Conservation (phyloP, 2,888 invertebrate genomes). For the Boloria euphrosyne region DNA sequence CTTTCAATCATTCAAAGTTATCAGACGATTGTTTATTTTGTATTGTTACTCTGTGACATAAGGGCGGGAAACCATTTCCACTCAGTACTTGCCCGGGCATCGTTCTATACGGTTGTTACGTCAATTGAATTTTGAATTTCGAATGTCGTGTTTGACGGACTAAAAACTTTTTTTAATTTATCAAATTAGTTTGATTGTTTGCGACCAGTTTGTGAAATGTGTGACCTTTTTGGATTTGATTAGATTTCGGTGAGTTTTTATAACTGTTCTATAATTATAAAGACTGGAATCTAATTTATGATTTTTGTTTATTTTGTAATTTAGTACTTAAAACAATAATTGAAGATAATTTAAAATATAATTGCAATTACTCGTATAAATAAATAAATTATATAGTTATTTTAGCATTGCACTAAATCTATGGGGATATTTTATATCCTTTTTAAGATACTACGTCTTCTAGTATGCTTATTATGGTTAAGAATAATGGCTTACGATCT, state of each 20-base stretch:
- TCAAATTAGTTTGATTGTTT: conserved; percentile 13
- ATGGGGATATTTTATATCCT: too few species aligned
- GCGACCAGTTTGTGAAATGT: conserved; percentile 16
- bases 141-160: conserved; percentile 42
- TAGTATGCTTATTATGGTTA: too few species aligned
- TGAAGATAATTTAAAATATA: too few species aligned
- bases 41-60: conserved; percentile 53
- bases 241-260: conserved; percentile 10
- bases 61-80: conserved; percentile 65
- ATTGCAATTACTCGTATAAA: too few species aligned
- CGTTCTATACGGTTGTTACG: conserved; percentile 55
- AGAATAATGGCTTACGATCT: too few species aligned
- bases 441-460: too few species aligned
- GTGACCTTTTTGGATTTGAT: conserved; percentile 28
- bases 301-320: too few species aligned
- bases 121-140: conserved; percentile 51
- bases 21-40: conserved; percentile 16
- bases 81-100: conserved; percentile 62
- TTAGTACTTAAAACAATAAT: too few species aligned
- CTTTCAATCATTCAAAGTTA: background rate
- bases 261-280: background rate
- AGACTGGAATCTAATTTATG: too few species aligned
- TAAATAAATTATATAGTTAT: too few species aligned
- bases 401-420: too few species aligned
- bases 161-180: conserved; percentile 22